These are phyloP conservation scores for Nycticebus coucang DNA, from an alignment of 2,113 vertebrate species.

Conservation along the genomic window DNA sequence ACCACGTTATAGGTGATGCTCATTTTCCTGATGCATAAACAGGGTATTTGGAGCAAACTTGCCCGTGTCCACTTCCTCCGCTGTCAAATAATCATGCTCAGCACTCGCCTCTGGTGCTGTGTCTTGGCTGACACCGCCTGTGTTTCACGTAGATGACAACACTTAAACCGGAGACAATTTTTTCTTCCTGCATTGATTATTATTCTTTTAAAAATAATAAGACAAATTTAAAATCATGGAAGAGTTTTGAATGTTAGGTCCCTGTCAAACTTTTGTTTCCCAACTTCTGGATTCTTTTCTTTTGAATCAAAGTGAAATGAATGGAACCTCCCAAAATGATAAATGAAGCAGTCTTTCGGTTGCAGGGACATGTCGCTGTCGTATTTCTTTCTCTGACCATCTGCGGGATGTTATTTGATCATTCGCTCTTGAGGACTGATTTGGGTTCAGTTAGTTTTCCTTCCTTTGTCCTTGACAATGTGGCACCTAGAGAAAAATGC, in stretches of 20 bases:
- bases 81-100: not conserved
- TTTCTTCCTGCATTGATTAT: not conserved
- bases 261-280: not conserved
- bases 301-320: not conserved
- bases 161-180: not conserved
- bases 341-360: not conserved
- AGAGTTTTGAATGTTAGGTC: not conserved
- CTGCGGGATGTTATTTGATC: not conserved
- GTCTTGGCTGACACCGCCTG: not conserved
- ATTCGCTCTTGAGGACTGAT: not conserved
- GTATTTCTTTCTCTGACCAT: not conserved
- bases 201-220: constrained; percentile 40
- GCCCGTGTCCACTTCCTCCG: not conserved
- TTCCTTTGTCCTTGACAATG: not conserved
- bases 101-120: not conserved
- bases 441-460: not conserved
- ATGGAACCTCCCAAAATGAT: not conserved
- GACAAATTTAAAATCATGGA: constrained; percentile 29
- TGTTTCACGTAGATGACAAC: not conserved
- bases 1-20: not conserved
- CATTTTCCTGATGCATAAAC: not conserved
- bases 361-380: not conserved
- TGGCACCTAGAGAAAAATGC: not conserved
- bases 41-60: not conserved
- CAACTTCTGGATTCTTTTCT: not conserved